Evolutionary conservation across 2,888 invertebrate species (phyloP).

Genomic region (Mythimna vitellina): DNA sequence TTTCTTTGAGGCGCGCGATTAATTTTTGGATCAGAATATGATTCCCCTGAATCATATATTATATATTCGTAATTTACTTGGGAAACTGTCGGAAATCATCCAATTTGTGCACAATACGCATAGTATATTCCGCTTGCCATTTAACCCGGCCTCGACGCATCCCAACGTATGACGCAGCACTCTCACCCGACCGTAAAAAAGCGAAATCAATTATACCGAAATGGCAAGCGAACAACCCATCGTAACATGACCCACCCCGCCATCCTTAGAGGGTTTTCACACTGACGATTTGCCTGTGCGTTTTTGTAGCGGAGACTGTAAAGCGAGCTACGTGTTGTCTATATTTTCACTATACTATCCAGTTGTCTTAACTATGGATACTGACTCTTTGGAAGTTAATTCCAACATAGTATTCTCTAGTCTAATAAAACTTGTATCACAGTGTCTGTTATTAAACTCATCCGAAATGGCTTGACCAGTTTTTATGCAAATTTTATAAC

Average conservation of each 20-base stretch:
- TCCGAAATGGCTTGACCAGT: accelerated
- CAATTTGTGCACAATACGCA: slow-evolving; percentile 51
- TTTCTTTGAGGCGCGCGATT: no score
- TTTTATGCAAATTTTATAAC: no score
- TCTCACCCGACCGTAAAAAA: slow-evolving; percentile 86
- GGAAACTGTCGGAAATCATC: slow-evolving; percentile 28
- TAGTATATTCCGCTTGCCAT: slow-evolving; percentile 66
- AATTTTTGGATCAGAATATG: no score
- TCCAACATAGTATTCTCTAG: no score
- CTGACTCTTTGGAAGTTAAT: neutral
- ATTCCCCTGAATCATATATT: no score
- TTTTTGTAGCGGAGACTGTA: neutral
- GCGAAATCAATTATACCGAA: slow-evolving; percentile 88
- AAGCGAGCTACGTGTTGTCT: neutral
- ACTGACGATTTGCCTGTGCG: neutral
- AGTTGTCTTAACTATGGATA: no score
- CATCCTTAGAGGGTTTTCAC: slow-evolving; percentile 26
- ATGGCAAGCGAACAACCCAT: slow-evolving; percentile 80
- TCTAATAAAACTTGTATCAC: no score
- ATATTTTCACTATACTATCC: neutral
- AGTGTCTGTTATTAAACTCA: no score
- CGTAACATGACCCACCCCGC: slow-evolving; percentile 69
- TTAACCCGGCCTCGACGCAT: slow-evolving; percentile 73
- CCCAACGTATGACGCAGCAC: slow-evolving; percentile 79
- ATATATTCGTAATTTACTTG: neutral